Evolutionary conservation across 2,113 vertebrate species (phyloP), one percentile per base, ranked within the genome.

Genomic region (Machaerirhynchus nigripectus): DNA sequence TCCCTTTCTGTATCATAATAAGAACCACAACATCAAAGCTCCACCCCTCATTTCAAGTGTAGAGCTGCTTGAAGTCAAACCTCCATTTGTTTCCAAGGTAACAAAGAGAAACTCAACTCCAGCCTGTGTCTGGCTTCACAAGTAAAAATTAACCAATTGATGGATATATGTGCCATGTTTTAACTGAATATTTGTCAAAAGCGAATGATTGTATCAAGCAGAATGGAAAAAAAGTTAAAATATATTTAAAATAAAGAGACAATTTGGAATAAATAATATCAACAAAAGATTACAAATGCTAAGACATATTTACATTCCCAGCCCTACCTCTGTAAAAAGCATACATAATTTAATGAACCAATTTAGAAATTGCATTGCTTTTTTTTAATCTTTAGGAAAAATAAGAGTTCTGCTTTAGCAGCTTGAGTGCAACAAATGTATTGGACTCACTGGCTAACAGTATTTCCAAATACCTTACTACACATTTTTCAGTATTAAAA

Each of bases 51-150:
- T 84, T 92, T 93, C 40, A 40, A 90, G 40, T 22, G 26, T 42
- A 73, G 50, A 93, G 28, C 61, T 92, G 60, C 60, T 95, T 64
- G 77, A 96, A 94, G 56, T 79, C 60, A 67, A 92, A 53, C 21
- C n/a, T 79, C 90, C 86, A 87, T 93, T 96, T 96, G 96, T 97
- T 96, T 94, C 96, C 88, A 93, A 87, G 96, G 95, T 68, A 96
- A 93, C 93, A 87, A 82, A 95, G 33, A 92, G 68, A 83, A 70
- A 95, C 63, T 57, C 50, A 81, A 63, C 47, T 87, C 65, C 81
- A 79, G 69, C 5, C 20, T 75, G 74, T 78, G 93, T 83, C 64
- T 84, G 64, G 57, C 56, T 88, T 86, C 75, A 53, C 17, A 75
- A 95, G 42, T 52, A 46, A 86, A 89, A 90, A 90, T 89, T 88